Conservation (phyloP, 2,797 vertebrate genomes). For the Gymnopithys bicolor region DNA sequence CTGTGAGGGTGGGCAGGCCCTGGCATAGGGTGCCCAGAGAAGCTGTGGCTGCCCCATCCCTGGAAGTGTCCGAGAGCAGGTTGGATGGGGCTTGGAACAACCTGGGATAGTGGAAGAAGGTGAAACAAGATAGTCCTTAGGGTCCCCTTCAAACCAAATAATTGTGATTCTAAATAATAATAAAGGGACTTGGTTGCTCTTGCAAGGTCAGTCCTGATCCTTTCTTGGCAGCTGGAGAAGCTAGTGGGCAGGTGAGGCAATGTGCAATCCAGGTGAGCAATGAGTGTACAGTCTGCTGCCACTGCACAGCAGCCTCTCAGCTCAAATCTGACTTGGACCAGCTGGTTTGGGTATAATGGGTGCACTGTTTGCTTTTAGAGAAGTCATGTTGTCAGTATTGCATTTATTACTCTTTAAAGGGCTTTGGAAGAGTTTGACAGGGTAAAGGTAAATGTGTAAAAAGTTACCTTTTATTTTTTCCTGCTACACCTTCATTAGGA, state of each 20-base stretch:
- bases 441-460: background rate
- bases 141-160: accelerated
- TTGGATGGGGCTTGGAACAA: accelerated
- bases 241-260: background rate
- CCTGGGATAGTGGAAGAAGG: accelerated
- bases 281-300: background rate
- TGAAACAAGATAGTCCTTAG: background rate
- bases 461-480: background rate
- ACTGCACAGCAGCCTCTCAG: background rate
- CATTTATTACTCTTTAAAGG: background rate
- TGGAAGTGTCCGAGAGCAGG: background rate
- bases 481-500: background rate
- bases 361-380: background rate
- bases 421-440: background rate
- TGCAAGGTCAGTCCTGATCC: background rate
- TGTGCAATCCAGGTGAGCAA: no score
- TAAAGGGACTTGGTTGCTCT: background rate
- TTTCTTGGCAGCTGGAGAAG: background rate
- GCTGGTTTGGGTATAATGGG: background rate
- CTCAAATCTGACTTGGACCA: background rate
- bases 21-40: background rate
- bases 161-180: background rate
- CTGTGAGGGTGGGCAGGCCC: background rate
- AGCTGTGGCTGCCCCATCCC: background rate
- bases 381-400: background rate